These are phyloP conservation scores for Drosophila jambulina DNA, from an alignment of 1,140 invertebrate species.

Conservation along the genomic window DNA sequence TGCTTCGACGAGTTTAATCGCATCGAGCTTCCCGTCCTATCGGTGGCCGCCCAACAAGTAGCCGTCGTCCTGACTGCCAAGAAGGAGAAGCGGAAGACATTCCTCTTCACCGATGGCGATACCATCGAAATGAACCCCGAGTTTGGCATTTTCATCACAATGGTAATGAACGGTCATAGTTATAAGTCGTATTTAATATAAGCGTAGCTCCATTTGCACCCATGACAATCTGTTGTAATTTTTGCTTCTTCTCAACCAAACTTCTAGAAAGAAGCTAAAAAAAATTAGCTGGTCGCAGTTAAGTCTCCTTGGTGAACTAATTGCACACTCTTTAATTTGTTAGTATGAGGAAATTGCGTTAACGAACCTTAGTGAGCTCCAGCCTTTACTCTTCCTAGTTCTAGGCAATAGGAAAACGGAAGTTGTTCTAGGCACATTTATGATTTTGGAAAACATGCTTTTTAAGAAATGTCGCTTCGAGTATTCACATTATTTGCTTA, in stretches of 20 bases:
- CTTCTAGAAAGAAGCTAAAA: not conserved
- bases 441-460: not conserved
- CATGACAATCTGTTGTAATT: slow-evolving; percentile 10
- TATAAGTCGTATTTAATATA: slow-evolving; percentile 1
- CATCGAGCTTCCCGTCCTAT: slow-evolving; percentile 97
- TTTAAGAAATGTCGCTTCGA: not conserved
- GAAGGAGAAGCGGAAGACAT: slow-evolving; percentile 96
- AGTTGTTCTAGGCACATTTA: not conserved
- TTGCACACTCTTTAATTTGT: not conserved
- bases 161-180: slow-evolving; percentile 88
- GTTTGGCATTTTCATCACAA: slow-evolving; percentile 98
- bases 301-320: not conserved
- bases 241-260: slow-evolving; percentile 1
- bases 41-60: slow-evolving; percentile 98
- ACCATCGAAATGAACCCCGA: slow-evolving; percentile 96
- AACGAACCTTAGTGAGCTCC: not conserved
- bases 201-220: slow-evolving; percentile 2
- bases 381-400: not conserved
- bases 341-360: not conserved
- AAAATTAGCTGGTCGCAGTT: not conserved
- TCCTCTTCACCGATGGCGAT: slow-evolving; percentile 98
- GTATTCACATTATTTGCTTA: not conserved
- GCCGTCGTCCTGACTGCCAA: slow-evolving; percentile 96
- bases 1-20: slow-evolving; percentile 94
- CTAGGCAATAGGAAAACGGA: no score